Base-by-base conservation (phyloP, 37 sponge, comb jelly and placozoan genomes). In the Aplysina aerophoba region DNA sequence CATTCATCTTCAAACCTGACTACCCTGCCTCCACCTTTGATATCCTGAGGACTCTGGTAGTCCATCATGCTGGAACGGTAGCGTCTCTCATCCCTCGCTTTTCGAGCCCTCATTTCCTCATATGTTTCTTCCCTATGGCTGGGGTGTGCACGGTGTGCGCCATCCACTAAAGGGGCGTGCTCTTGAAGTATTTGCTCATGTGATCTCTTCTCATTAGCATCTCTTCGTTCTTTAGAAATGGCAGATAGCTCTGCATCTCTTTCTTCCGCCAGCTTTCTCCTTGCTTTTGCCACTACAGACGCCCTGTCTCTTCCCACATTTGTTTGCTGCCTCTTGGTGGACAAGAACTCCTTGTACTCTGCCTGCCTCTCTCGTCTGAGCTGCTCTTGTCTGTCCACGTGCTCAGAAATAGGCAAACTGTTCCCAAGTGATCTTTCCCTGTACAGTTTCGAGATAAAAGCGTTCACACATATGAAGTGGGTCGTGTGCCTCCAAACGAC, bases 21-120 rank as follows among this genome's bases (percentile, higher is more conserved):
- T 41, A 19, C 40, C 54, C 78, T 40, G 16, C n/a, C 3, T 14
- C 14, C n/a, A 25, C 24, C 17, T 40, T 39, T 14, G n/a, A 4
- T 17, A 25, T 19, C n/a, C 14, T 44, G 50, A 44, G 50, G 50
- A 44, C 50, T 44, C 50, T 8, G 8, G 53, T 40, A 75, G 78
- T 75, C 78, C 78, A 53, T 75, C 78, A 75, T n/a, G 24, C 78
- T 36, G n/a, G 44, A 53, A 53, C 78, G 44, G 22, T 75, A 75
- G 25, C 54, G 78, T 15, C 37, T 75, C 24, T 75, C 78, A 11
- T 75, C 78, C n/a, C n/a, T 50, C 16, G 25, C 54, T 11, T 75
- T 75, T 6, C 78, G 44, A 36, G 31, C 78, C 25, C 22, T 75
- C 54, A 75, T 25, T 24, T 75, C 78, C 22, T 75, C n/a, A 24